Evolutionary conservation across 2,113 vertebrate species (phyloP).

Genomic region (Emydocephalus ijimae): DNA sequence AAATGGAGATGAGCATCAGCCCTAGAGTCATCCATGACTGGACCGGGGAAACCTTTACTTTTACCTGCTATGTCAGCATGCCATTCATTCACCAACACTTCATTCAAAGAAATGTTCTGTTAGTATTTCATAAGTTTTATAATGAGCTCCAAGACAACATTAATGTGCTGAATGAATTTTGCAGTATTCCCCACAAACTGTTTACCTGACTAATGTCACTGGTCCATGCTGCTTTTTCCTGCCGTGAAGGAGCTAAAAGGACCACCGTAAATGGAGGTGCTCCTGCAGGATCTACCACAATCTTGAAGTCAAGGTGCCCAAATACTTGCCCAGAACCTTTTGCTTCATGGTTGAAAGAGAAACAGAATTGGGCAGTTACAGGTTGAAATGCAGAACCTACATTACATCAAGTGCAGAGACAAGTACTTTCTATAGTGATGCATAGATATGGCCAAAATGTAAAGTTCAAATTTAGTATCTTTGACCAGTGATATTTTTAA

Average conservation of each 20-base stretch:
- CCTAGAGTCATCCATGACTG: not conserved
- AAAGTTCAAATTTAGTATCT: not conserved
- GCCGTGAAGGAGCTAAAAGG: slow-evolving; percentile 87
- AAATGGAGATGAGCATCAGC: not conserved
- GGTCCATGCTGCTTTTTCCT: slow-evolving; percentile 98
- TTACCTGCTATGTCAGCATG: not conserved
- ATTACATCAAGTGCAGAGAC: not conserved
- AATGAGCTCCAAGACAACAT: rapidly evolving
- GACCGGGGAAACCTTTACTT: not conserved
- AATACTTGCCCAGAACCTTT: slow-evolving; percentile 90
- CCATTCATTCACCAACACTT: not conserved
- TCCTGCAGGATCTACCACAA: slow-evolving; percentile 87
- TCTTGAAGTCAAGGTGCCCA: slow-evolving; percentile 96
- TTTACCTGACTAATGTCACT: slow-evolving; percentile 98
- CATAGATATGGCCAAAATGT: not conserved
- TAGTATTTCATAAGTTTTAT: not conserved
- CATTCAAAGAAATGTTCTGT: not conserved
- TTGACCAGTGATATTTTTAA: not conserved
- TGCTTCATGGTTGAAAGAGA: slow-evolving; percentile 65
- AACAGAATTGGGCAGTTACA: not conserved
- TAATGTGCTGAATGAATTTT: not conserved
- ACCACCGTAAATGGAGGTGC: slow-evolving; percentile 89
- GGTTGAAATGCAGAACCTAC: not conserved
- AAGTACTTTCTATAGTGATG: not conserved
- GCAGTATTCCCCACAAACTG: not conserved